Evolutionary conservation across 2,888 invertebrate genomes (phyloP), one percentile per base, ranked within the genome.

Genomic region (Amblyjoppa proteus): DNA sequence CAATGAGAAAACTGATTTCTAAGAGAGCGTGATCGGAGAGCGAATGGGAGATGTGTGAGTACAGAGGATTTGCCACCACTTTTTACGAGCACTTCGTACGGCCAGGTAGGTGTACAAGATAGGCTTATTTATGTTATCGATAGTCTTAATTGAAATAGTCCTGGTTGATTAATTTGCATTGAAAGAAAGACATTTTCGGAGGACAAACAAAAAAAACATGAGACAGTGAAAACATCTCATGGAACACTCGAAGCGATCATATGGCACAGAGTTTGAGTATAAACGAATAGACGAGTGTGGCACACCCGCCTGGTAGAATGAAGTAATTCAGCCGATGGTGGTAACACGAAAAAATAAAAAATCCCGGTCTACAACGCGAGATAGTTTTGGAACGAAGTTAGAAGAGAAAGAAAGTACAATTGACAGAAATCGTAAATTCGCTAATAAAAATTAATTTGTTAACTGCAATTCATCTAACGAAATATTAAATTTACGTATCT

Each of bases 211-310:
- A 73, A 81, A 73, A 66, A 31, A 38, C 71, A 49, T 69, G 73
- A 78, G 66, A 45, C 31, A 16, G 7, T 71, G 49, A 79, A 51
- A 80, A 58, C 45, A 53, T 51, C n/a, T 76, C 71, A 74, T 84
- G 84, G 84, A 86, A 85, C 83, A 83, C 85, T 81, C 85, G 85
- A 84, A 84, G 81, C 81, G 77, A 83, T 83, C 66, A 28, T 88
- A 88, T 88, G 88, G 88, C 88, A 88, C 88, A 86, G 73, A 58
- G 61, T 85, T 83, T 85, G 84, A 88, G 84, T 87, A 86, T 81
- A 80, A 85, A 66, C 41, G 68, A 73, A 73, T 81, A 61, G 58
- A 66, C 81, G 38, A 51, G 64, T 49, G 64, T 41, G 13, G 25
- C n/a, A 5, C 34, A n/a, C 6, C 51, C 0, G n/a, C 31, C 61